Base-by-base conservation (phyloP, 2,113 vertebrate genomes). In the Hyperoodon ampullatus region DNA sequence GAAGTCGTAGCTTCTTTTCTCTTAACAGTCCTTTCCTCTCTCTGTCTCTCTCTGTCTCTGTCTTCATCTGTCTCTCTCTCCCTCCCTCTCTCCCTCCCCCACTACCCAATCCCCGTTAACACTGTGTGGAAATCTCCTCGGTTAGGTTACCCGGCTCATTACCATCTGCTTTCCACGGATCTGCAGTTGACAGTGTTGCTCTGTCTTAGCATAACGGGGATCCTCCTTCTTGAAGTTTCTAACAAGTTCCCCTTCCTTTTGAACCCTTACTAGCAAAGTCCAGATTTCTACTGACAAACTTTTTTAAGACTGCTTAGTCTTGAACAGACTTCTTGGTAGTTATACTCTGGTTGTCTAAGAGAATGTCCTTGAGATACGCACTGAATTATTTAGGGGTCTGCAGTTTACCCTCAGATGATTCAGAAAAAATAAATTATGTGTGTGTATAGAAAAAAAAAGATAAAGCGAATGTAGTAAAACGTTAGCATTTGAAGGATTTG, bases 81-180 rank as follows among this genome's bases (percentile, higher is more conserved):
- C 14, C 50, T 53, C 50, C 15, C 50, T 53, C 15, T 16, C 50
- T 53, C 53, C 53, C 53, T 18, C 5, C 15, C 15, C 53, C 5
- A 1, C 53, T 5, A 53, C 53, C 53, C 53, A 18, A 6, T 53
- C 53, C 53, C 53, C 1, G 4, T 21, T 14, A 47, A 2, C 39
- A 12, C 30, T 35, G 66, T 24, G 0, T 19, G 42, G 55, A 28
- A 35, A 1, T 35, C 35, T 24, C 7, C 30, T 35, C 16, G 0
- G 35, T 28, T 2, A 28, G 63, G 19, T 30, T 4, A 4, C 78
- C 47, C 10, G 3, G 18, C 0, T 23, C 21, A 2, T n/a, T 14
- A 10, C 5, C 12, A 0, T 15, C 80, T 14, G 0, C 23, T 11
- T 1, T 14, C 55, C 23, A 2, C 33, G 19, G 18, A 6, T 0